Evolutionary conservation across 1,140 invertebrate genomes (phyloP).

Genomic region (Drosophila arawakana): DNA sequence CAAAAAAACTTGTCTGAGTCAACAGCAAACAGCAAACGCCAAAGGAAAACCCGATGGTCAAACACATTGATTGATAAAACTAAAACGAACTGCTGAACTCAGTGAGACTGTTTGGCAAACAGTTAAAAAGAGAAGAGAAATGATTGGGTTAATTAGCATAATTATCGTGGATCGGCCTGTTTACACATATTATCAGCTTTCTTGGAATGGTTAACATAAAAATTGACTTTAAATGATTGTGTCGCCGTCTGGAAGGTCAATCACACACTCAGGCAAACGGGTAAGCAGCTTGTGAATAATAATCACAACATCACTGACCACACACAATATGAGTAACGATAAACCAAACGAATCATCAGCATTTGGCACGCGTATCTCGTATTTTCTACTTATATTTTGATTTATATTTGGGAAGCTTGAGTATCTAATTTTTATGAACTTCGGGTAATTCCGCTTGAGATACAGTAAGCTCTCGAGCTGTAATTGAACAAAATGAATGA

Average conservation of each 20-base stretch:
- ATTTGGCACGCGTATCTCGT: slow-evolving; percentile 52
- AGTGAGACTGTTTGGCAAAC: slow-evolving; percentile 62
- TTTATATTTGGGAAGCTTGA: slow-evolving; percentile 9
- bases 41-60: slow-evolving; percentile 73
- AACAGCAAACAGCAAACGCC: background rate
- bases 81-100: slow-evolving; percentile 43
- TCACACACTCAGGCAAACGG: slow-evolving; percentile 40
- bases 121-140: slow-evolving; percentile 28
- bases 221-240: slow-evolving; percentile 29
- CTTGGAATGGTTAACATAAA: slow-evolving; percentile 79
- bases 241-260: slow-evolving; percentile 60
- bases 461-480: slow-evolving; percentile 23
- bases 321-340: slow-evolving; percentile 50
- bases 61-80: slow-evolving; percentile 63
- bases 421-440: slow-evolving; percentile 74
- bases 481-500: slow-evolving; percentile 39
- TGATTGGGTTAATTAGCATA: slow-evolving; percentile 68
- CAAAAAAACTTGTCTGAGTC: slow-evolving; percentile 48
- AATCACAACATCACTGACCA: slow-evolving; percentile 60
- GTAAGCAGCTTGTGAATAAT: slow-evolving; percentile 9
- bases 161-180: slow-evolving; percentile 52
- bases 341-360: slow-evolving; percentile 12
- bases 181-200: slow-evolving; percentile 67
- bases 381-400: background rate
- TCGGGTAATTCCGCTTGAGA: slow-evolving; percentile 70